Base-by-base conservation (phyloP, 2,888 invertebrate genomes). In the Drosophila nigricruria region DNA sequence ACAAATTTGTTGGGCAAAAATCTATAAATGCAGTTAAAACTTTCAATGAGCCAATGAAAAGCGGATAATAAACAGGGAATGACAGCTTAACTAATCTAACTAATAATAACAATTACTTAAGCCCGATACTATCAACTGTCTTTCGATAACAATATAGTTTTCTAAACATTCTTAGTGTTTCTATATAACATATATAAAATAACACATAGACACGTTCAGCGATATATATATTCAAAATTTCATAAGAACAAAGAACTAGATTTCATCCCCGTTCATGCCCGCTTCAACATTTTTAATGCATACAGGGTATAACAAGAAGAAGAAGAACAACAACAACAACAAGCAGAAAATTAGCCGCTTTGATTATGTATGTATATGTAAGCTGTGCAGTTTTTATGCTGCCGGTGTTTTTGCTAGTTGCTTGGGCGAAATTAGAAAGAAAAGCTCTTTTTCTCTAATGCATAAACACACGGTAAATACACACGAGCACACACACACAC, bases 361-460 rank as follows among this genome's bases (percentile, higher is more conserved):
- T 49, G 34, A 50, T 43, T 73, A 54, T 43, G 34, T 40, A 57
- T 58, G 30, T 38, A 30, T 30, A 0, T 49, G 30, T 70, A 32
- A 49, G 61, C 40, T 70, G 30, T 63, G 61, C 63, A 70, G 34
- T 77, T 87, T 81, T 68, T 64, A 76, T 89, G 82, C 72, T 77
- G 77, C 81, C 82, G 71, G 71, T 75, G 71, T 81, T 82, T 86
- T 78, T 42, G 63, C 57, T 59, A 20, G 61, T 63, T 75, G 78
- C 72, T 73, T 67, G 50, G 54, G 50, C 59, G 56, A 83, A 84
- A 89, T 89, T 87, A 89, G 77, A 87, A 87, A 87, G 81, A 69
- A 84, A 84, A 84, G 84, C 89, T 84, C 65, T 59, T 53, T 60
- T 63, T 43, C 40, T 63, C 73, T 75, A 77, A 80, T 70, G 80